These are phyloP conservation scores for Cyanoderma ruficeps DNA, from an alignment of 2,113 vertebrate species.

Conservation along the genomic window DNA sequence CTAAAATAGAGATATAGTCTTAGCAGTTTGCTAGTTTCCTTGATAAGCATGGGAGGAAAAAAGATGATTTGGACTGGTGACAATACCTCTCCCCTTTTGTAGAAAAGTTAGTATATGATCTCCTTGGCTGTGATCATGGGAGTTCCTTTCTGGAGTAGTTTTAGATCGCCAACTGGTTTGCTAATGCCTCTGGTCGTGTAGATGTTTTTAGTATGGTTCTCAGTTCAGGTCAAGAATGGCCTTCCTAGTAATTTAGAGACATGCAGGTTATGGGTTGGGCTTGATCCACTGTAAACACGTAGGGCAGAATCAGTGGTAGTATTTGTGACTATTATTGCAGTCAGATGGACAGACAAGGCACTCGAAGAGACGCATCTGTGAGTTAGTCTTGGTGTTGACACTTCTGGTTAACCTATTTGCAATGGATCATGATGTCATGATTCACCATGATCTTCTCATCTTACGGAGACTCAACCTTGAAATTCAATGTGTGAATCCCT, in stretches of 20 bases:
- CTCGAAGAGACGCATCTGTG: neutral
- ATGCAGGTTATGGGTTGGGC: neutral
- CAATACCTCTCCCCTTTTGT: neutral
- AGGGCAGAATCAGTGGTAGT: neutral
- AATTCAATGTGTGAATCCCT: rapidly evolving
- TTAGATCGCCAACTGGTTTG: neutral
- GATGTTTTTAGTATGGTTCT: neutral
- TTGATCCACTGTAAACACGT: neutral
- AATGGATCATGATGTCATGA: neutral
- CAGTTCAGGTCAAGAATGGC: neutral
- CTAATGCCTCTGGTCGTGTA: neutral
- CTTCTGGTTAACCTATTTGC: neutral
- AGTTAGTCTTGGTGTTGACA: neutral
- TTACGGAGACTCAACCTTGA: neutral
- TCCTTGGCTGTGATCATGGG: neutral
- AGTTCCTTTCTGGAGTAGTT: neutral
- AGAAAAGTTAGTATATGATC: neutral
- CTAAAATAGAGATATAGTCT: neutral
- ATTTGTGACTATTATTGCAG: neutral
- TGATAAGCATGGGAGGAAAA: neutral
- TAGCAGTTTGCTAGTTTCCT: neutral
- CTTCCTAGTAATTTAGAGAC: neutral
- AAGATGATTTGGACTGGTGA: neutral
- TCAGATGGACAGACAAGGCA: neutral
- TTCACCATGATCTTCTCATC: neutral